Evolutionary conservation across 1,140 invertebrate genomes (phyloP).

Genomic region (Drosophila triauraria): DNA sequence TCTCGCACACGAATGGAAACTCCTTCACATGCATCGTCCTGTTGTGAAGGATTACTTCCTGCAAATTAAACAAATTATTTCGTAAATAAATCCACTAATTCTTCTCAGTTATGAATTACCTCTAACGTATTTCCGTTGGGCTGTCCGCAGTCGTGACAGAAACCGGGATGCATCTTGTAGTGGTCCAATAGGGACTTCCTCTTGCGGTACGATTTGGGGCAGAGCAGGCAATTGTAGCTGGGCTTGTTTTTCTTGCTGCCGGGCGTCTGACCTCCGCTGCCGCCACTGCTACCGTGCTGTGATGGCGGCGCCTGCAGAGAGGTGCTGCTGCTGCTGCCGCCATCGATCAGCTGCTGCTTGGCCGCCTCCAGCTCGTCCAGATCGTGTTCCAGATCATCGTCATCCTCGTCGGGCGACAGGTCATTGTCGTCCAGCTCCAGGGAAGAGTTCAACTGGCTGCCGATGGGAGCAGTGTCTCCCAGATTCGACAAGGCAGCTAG

Average conservation of each 20-base stretch:
- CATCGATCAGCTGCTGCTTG: conserved; percentile 81
- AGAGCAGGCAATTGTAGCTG: conserved; percentile 78
- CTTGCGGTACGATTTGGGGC: conserved; percentile 81
- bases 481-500: conserved; percentile 48
- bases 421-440: conserved; percentile 78
- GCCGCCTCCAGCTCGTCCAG: conserved; percentile 77
- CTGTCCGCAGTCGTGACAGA: conserved; percentile 83
- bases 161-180: conserved; percentile 84
- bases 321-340: conserved; percentile 81
- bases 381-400: conserved; percentile 76
- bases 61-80: conserved; percentile 3
- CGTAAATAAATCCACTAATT: no score
- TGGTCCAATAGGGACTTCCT: conserved; percentile 81
- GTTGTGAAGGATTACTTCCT: conserved; percentile 84
- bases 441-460: conserved; percentile 65
- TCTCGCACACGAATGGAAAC: conserved; percentile 84
- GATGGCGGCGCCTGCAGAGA: conserved; percentile 77
- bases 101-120: conserved; percentile 30
- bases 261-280: conserved; percentile 45
- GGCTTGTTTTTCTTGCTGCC: conserved; percentile 81
- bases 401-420: conserved; percentile 78
- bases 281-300: conserved; percentile 44
- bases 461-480: conserved; percentile 23
- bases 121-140: conserved; percentile 81
- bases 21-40: conserved; percentile 80